Evolutionary conservation across 2,797 vertebrate genomes (phyloP), one percentile per base, ranked within the genome.

Genomic region (Sphenopsis melanotis): DNA sequence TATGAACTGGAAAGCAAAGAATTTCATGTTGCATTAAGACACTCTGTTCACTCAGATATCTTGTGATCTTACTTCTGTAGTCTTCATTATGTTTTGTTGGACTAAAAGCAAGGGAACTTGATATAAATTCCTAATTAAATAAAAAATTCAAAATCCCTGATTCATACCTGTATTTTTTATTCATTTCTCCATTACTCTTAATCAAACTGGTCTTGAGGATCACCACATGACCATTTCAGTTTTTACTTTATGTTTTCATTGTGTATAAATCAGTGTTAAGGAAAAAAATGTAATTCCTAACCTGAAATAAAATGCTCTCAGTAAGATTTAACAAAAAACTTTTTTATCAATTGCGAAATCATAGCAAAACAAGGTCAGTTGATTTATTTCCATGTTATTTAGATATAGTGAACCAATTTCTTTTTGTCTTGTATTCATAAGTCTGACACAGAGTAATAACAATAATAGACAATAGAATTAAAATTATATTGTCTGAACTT

Each of bases 151-250:
- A 30, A 12, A 61, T 53, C 5, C 65, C 6, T 52, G 11, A 61
- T 79, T 79, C 6, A 6, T 59, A 6, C 14, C 15, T 55, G 5
- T 41, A 27, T 21, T 63, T 9, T 61, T 57, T 64, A 4, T 30
- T 74, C 36, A 3, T 36, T 89, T 93, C 56, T 87, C 13, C 12
- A 37, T 55, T 81, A 22, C 2, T 53, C 12, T 71, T 68, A 84
- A 72, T 83, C 16, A 68, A 64, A 34, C 3, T 59, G 8, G 4
- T 49, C 9, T 52, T 14, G 60, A 39, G 44, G 7, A 64, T n/a
- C 69, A 57, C 4, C 9, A 39, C 32, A 63, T 0, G 0, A 12
- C 1, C 4, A 50, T 53, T 92, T 85, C 7, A 1, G 5, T 41
- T 61, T 83, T 83, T 46, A 20, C 9, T 85, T 68, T 53, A 3